A percentile compares a stretch with the other conserved stretches of the same genome.
phyloP scores from a whole-genome alignment of 2,113 vertebrate species.

The Myotis davidii region DNA sequence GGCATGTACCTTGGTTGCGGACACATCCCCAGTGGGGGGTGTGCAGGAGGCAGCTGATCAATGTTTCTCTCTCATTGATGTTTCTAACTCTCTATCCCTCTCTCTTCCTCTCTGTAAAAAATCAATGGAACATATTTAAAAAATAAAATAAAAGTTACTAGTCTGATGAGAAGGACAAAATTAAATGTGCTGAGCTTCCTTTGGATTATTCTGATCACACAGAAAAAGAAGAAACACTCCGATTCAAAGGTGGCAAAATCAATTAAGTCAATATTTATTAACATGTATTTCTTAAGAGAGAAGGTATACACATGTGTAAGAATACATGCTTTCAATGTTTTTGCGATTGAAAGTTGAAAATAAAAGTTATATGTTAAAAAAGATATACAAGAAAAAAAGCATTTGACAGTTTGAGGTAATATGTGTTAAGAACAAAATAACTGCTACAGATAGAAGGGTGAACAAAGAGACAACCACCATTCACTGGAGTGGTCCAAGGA shows the following conservation, averaged over 20 bases:
- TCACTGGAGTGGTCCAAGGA: neutral
- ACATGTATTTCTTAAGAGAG: neutral
- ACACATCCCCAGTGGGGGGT: no score
- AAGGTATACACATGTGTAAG: neutral
- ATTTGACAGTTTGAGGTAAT: neutral
- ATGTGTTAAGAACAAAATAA: neutral
- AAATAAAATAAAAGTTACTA: neutral
- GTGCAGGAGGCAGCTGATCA: no score
- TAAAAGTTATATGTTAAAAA: neutral
- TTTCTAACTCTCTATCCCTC: no score
- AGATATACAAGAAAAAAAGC: neutral
- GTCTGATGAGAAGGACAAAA: neutral
- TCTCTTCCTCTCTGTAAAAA: no score
- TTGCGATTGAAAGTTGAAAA: neutral
- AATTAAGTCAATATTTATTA: neutral
- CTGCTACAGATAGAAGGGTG: neutral
- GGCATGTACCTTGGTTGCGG: no score
- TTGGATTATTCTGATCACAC: neutral
- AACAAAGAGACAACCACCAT: neutral
- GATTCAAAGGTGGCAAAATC: neutral
- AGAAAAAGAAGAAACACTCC: neutral
- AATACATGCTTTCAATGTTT: neutral
- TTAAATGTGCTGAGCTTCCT: neutral
- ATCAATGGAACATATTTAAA: no score
- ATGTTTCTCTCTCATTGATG: no score